Conservation (phyloP, 2,113 vertebrate genomes). For the Gavia stellata region DNA sequence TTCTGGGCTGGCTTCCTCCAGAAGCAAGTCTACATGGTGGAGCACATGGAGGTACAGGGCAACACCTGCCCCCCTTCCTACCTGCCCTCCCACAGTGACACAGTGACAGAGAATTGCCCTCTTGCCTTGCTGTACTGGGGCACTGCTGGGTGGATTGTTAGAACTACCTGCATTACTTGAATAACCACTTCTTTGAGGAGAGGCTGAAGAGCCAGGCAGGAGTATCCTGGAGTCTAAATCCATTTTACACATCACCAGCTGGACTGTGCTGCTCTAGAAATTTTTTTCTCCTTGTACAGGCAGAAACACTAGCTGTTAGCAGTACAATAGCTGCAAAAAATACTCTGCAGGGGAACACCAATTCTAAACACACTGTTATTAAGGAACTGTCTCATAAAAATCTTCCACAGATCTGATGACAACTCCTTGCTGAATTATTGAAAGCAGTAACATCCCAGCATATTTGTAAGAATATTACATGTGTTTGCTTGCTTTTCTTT, state of each 20-base stretch:
- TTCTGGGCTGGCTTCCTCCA: neutral
- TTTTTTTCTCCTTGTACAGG: neutral
- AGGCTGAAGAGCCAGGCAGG: neutral
- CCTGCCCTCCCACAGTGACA: neutral
- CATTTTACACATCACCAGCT: neutral
- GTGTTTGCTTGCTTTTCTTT: neutral
- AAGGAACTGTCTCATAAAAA: neutral
- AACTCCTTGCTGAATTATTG: slow-evolving; percentile 7
- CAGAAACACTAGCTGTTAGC: neutral
- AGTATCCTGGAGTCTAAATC: neutral
- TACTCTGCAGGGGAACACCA: neutral
- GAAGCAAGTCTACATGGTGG: neutral
- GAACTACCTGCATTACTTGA: neutral
- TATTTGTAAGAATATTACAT: neutral
- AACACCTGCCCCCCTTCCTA: neutral
- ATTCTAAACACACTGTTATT: neutral
- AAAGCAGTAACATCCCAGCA: neutral
- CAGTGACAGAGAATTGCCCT: neutral
- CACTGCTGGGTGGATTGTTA: neutral
- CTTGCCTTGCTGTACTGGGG: neutral
- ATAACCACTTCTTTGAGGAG: neutral
- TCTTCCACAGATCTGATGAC: neutral
- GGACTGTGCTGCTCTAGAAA: neutral
- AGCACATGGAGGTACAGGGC: neutral
- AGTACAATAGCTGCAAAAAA: neutral